Base-by-base conservation (phyloP, 1,140 invertebrate genomes). In the Rhizoglyphus robini region DNA sequence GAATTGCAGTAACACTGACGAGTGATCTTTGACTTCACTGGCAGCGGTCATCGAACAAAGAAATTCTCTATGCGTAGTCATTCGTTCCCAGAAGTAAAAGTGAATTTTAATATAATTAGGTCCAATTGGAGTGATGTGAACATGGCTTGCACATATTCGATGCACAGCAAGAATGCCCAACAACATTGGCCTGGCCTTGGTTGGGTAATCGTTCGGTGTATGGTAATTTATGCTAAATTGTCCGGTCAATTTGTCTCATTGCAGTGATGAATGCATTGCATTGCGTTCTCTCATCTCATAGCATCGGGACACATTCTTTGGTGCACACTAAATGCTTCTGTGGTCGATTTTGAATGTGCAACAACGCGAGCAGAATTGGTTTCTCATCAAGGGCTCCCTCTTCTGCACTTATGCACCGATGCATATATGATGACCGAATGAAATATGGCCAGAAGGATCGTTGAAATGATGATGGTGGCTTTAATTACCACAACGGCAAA, bases 391-490 rank as follows among this genome's bases (percentile, higher is more conserved):
- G n/a, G n/a, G n/a, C n/a, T n/a, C n/a, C 36, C 8, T 41, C 8
- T 41, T 41, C 18, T 41, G 8, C 36, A 41, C 36, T 11, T 41
- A 41, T 41, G 18, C 8, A 41, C 8, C 36, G 18, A 41, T 11
- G 36, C 36, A 41, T 11, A 41, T 41, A 54, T 54, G 51, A 54
- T 25, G 31, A 54, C 51, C 20, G 51, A 46, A 54, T 54, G 51
- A 54, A 54, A 54, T 54, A 54, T 54, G 51, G 51, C 51, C 51
- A 54, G 51, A 54, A 54, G 51, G 51, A 32, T 54, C 51, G 51
- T 54, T 54, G 51, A 32, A 32, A 54, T 54, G 51, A 54, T 54
- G 51, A 32, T 54, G 51, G 51, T 54, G 36, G 51, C 51, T 8
- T 54, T 54, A 54, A 54, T 54, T 54, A 54, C 51, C 8, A 20